Evolutionary conservation across 2,797 vertebrate genomes (phyloP).

Genomic region (Coendou prehensilis): DNA sequence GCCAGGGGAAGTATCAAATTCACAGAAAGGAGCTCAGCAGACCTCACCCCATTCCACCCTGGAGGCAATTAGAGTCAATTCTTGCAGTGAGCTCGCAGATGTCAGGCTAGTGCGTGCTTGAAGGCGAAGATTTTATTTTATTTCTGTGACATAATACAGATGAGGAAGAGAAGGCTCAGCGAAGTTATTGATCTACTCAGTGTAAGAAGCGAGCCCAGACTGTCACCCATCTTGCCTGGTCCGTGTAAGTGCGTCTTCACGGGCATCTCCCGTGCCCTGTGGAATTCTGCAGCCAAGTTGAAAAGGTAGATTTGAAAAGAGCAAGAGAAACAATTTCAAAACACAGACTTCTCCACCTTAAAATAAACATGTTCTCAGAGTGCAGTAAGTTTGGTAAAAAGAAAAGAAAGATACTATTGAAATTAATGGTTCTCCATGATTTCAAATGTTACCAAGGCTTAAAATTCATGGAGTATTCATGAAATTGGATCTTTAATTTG

Average conservation of each 20-base stretch:
- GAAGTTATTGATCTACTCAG: not conserved
- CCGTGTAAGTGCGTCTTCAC: not conserved
- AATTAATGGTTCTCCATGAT: not conserved
- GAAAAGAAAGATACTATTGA: not conserved
- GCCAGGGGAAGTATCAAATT: not conserved
- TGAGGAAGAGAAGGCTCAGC: not conserved
- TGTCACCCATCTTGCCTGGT: not conserved
- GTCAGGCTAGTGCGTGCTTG: too few species aligned
- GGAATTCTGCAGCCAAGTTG: not conserved
- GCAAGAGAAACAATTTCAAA: not conserved
- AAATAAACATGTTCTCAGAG: slow-evolving; percentile 6
- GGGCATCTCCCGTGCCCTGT: not conserved
- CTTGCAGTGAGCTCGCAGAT: not conserved
- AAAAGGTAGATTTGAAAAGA: not conserved
- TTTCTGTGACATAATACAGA: not conserved
- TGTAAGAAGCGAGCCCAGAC: not conserved
- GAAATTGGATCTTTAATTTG: not conserved
- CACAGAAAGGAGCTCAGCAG: not conserved
- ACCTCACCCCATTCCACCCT: not conserved
- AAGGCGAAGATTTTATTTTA: not conserved
- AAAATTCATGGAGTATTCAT: not conserved
- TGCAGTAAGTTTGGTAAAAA: not conserved
- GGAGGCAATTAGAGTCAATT: too few species aligned
- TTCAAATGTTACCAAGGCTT: not conserved
- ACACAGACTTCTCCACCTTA: not conserved